These are phyloP conservation scores for Eleutherodactylus coqui DNA, from an alignment of 2,797 vertebrate species.

Conservation along the genomic window DNA sequence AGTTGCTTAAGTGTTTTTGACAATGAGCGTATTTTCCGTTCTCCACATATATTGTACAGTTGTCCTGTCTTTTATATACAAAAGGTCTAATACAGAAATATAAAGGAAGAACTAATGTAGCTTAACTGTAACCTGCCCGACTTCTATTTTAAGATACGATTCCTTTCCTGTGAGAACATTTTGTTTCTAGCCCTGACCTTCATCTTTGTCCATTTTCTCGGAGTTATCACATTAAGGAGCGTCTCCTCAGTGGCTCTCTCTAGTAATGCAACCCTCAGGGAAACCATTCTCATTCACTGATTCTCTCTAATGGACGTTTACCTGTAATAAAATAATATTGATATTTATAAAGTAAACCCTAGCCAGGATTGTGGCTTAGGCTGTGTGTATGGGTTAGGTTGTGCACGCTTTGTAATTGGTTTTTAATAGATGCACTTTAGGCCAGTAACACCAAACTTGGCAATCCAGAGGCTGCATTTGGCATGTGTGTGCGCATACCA, in stretches of 20 bases:
- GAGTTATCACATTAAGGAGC: too few species aligned
- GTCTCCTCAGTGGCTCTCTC: background rate
- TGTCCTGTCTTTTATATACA: background rate
- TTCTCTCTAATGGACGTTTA: background rate
- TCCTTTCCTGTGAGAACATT: background rate
- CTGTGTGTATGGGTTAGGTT: background rate
- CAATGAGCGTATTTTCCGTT: too few species aligned
- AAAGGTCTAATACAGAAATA: background rate
- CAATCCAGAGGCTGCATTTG: background rate
- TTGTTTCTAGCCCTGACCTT: conserved; percentile 15
- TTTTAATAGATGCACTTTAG: background rate
- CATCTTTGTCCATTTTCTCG: conserved; percentile 13
- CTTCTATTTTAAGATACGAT: background rate
- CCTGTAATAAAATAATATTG: background rate
- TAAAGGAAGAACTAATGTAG: background rate
- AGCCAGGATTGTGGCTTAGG: background rate
- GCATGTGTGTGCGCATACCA: background rate
- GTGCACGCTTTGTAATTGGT: background rate
- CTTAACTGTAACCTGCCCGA: background rate
- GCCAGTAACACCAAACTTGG: background rate
- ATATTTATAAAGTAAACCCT: too few species aligned
- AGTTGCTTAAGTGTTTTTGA: too few species aligned
- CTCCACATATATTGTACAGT: background rate
- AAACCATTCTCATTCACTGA: background rate
- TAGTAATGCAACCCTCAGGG: background rate